Base-by-base conservation (phyloP, 2,113 vertebrate species). In the Hyla sarda region DNA sequence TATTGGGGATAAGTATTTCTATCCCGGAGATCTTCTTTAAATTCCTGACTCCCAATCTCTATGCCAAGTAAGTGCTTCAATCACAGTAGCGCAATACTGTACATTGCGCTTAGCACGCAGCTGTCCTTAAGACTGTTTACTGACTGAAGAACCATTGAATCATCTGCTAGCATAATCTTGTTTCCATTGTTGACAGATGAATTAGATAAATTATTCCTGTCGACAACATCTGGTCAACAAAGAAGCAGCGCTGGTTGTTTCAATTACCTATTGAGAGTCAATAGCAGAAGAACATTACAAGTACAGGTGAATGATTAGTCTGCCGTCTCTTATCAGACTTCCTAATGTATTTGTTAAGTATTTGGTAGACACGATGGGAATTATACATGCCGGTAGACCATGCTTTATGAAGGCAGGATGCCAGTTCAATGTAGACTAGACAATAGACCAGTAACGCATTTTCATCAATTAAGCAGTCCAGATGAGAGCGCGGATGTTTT, bases 161-260 rank as follows among this genome's bases (percentile, higher is more conserved):
- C 14, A 23, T 58, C 48, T 56, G 50, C 30, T 8, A 23, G 28
- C 16, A 30, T 56, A 9, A 37, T 58, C 76, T 58, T 37, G 41
- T 7, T 80, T 17, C 34, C 34, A 60, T 80, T 80, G 77, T 16
- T 41, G 77, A 60, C 34, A 21, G n/a, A 41, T 45, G 30, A 14
- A 60, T 80, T 62, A 80, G 77, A 80, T 60, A 34, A 13, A 80
- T 80, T 80, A 60, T 34, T 80, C 25, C 23, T 60, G 76, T 25
- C 23, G 25, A 60, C 76, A 37, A 32, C 76, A 79, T 58, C 32
- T 23, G 30, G 77, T 60, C 77, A 41, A 62, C 77, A 80, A 60
- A 41, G 77, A n/a, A 56, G 56, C 6, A 25, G 5, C 7, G 9
- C 6, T 0, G 34, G 30, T 25, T 41, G 21, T 28, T 72, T 54